Percentiles rank a stretch among this genome's conserved stretches.
Evolutionary conservation across 2,797 vertebrate species (phyloP).

Genomic region (Euphonia xanthogaster): DNA sequence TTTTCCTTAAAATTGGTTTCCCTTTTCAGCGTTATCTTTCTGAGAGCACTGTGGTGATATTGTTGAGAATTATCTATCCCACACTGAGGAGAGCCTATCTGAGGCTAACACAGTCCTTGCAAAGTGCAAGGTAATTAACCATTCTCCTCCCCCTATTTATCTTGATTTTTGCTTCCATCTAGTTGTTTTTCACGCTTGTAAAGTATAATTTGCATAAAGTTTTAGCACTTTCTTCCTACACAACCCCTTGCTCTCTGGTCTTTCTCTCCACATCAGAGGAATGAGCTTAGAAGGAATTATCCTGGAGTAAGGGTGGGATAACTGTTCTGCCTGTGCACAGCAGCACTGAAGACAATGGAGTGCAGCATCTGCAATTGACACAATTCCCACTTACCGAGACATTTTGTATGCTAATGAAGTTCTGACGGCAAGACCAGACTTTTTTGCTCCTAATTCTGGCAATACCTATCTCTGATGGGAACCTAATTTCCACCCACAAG

Average conservation of each 20-base stretch:
- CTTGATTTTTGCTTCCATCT: conserved; percentile 61
- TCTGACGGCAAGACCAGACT: conserved; percentile 16
- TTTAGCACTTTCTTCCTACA: conserved; percentile 51
- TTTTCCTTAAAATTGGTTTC: conserved; percentile 55
- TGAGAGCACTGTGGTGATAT: conserved; percentile 18
- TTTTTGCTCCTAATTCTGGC: conserved; percentile 34
- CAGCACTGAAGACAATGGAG: conserved; percentile 35
- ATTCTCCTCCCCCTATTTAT: conserved; percentile 59
- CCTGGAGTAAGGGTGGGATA: background rate
- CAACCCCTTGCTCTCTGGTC: background rate
- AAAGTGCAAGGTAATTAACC: conserved; percentile 46
- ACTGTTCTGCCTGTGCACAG: conserved; percentile 8
- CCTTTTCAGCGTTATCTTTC: conserved; percentile 38
- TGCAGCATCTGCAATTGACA: background rate
- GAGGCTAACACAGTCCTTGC: conserved; percentile 50
- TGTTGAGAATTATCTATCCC: conserved; percentile 50
- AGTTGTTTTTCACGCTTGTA: conserved; percentile 25
- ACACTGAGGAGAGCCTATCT: conserved; percentile 42
- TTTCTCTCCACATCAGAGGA: background rate
- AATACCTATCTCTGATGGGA: background rate
- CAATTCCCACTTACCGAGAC: conserved; percentile 19
- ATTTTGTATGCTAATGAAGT: conserved; percentile 58
- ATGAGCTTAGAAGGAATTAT: background rate
- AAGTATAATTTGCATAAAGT: conserved; percentile 37
- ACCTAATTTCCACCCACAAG: conserved; percentile 43